Evolutionary conservation across 2,113 vertebrate species (phyloP).

Genomic region (Sceloporus undulatus): DNA sequence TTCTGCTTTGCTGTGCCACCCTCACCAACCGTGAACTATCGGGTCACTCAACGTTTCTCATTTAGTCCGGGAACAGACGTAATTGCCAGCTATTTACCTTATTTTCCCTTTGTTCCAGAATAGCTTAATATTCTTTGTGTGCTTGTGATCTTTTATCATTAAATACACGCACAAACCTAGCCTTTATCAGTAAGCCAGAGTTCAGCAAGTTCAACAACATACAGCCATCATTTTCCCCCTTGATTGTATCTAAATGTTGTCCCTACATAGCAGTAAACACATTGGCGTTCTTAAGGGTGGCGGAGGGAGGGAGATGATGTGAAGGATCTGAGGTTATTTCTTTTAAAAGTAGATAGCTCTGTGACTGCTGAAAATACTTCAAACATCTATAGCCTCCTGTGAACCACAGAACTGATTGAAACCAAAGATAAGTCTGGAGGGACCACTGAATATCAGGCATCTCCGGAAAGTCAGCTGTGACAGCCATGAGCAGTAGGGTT

Average conservation of each 20-base stretch:
- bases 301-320: conserved; percentile 21
- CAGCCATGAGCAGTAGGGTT: conserved; percentile 51
- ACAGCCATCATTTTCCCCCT: not conserved
- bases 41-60: not conserved
- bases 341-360: not conserved
- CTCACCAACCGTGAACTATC: too few relatives aligned
- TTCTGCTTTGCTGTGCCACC: too few relatives aligned
- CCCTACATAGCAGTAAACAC: conserved; percentile 3
- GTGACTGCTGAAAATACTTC: conserved; percentile 58
- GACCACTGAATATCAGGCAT: conserved; percentile 46
- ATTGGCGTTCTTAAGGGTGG: conserved; percentile 12
- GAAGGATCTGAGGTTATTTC: not conserved
- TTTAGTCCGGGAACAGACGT: not conserved
- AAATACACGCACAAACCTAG: not conserved
- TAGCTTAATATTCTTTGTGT: conserved; percentile 13
- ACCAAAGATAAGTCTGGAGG: conserved; percentile 68
- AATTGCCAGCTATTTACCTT: not conserved
- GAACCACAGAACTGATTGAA: conserved; percentile 67
- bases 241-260: conserved; percentile 16
- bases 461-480: conserved; percentile 62
- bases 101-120: not conserved
- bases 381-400: conserved; percentile 67
- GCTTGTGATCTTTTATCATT: not conserved
- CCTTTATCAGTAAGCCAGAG: not conserved
- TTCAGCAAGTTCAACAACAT: conserved; percentile 7